These are phyloP conservation scores for Xyrauchen texanus DNA, from an alignment of 2,113 vertebrate species.

Conservation along the genomic window DNA sequence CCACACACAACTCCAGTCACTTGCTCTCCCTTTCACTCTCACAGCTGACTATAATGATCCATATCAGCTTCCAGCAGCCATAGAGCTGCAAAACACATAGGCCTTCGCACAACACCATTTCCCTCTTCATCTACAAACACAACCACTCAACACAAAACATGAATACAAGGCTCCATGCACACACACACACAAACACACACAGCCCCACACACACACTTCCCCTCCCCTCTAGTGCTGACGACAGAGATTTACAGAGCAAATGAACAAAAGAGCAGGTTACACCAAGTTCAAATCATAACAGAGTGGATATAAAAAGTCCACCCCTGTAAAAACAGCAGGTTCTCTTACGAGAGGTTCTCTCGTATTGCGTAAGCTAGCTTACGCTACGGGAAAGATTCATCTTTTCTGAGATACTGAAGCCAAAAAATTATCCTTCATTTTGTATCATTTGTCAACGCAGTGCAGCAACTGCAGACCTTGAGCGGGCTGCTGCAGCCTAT, in stretches of 20 bases:
- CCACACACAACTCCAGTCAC: background rate
- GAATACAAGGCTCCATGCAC: constrained; percentile 28
- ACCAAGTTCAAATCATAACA: constrained; percentile 43
- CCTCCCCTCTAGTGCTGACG: constrained; percentile 28
- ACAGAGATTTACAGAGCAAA: constrained; percentile 33
- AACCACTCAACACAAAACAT: constrained; percentile 38
- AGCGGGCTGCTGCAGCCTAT: no score
- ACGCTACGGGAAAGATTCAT: no score
- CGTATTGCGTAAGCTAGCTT: no score
- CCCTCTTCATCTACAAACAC: constrained; percentile 25
- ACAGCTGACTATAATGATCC: constrained; percentile 48
- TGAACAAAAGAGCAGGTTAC: constrained; percentile 49
- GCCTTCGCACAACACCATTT: constrained; percentile 13
- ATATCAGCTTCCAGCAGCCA: constrained; percentile 11
- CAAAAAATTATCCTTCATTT: no score
- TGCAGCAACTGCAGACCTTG: no score
- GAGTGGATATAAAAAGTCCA: no score
- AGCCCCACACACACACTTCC: background rate
- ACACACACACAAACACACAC: no score
- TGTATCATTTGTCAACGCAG: no score
- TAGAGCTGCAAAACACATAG: constrained; percentile 5
- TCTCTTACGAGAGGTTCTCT: no score
- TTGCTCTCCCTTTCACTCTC: constrained; percentile 14
- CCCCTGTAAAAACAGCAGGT: no score
- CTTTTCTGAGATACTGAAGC: no score